Conservation (phyloP, 2,888 invertebrate species). For the Orgyia antiqua region DNA sequence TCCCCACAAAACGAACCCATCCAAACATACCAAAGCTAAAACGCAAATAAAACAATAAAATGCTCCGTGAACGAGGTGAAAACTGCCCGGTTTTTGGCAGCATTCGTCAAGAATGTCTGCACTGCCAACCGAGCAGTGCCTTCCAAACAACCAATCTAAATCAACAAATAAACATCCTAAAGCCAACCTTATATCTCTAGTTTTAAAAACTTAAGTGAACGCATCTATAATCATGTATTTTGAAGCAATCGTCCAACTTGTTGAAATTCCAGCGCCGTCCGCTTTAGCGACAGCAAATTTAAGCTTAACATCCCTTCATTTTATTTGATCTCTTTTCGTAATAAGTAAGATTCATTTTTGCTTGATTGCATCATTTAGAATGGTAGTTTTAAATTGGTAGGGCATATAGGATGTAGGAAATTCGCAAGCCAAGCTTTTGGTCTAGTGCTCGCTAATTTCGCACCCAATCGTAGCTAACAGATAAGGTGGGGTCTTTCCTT, state of each 20-base stretch:
- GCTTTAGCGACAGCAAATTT: slow-evolving; percentile 55
- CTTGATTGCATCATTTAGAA: slow-evolving; percentile 15
- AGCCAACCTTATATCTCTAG: slow-evolving; percentile 38
- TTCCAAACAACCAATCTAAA: slow-evolving; percentile 16
- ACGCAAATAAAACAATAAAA: slow-evolving; percentile 63
- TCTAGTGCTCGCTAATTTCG: slow-evolving; percentile 69
- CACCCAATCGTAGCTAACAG: slow-evolving; percentile 58
- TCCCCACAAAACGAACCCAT: slow-evolving; percentile 9
- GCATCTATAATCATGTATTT: slow-evolving; percentile 37
- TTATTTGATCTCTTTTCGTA: slow-evolving; percentile 36
- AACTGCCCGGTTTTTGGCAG: slow-evolving; percentile 73
- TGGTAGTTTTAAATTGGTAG: slow-evolving; percentile 17
- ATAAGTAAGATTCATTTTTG: slow-evolving; percentile 43
- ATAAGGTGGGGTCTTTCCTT: slow-evolving; percentile 57
- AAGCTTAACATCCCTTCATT: slow-evolving; percentile 32
- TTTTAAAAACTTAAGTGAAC: slow-evolving; percentile 30
- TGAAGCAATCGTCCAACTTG: slow-evolving; percentile 63
- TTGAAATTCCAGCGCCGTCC: slow-evolving; percentile 73
- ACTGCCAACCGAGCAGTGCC: slow-evolving; percentile 42
- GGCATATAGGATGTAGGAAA: slow-evolving; percentile 53
- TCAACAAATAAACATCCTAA: slow-evolving; percentile 20
- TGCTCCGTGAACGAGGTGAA: slow-evolving; percentile 59
- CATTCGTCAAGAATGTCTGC: slow-evolving; percentile 69
- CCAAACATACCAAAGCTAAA: slow-evolving; percentile 31
- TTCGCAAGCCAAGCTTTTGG: slow-evolving; percentile 68